Percentiles rank a stretch among this genome's conserved stretches.
Conservation (phyloP, 2,888 invertebrate genomes). For the Diploptera punctata region DNA sequence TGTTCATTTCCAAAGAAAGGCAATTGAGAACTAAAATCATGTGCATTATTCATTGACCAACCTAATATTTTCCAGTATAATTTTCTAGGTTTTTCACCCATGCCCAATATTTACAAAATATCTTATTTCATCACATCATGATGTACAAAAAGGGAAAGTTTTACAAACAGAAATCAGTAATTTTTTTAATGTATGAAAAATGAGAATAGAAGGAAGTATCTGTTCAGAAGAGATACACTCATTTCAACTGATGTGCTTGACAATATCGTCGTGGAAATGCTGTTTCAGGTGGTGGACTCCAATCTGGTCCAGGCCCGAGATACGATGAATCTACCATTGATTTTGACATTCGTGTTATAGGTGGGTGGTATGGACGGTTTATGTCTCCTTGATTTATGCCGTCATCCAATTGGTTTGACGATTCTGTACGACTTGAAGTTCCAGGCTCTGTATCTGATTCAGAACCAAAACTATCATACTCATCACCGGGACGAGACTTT, state of each 20-base stretch:
- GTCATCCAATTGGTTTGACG: slow-evolving; percentile 45
- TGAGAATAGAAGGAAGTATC: too few relatives aligned
- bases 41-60: too few relatives aligned
- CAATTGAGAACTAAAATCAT: too few relatives aligned
- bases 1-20: too few relatives aligned
- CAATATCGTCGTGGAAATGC: slow-evolving; percentile 40
- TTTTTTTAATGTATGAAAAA: too few relatives aligned
- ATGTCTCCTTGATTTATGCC: slow-evolving; percentile 33
- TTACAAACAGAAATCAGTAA: too few relatives aligned
- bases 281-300: slow-evolving; percentile 43
- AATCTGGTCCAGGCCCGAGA: slow-evolving; percentile 40
- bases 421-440: slow-evolving; percentile 45
- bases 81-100: too few relatives aligned
- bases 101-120: too few relatives aligned
- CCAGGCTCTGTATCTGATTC: slow-evolving; percentile 46
- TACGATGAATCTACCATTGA: slow-evolving; percentile 26
- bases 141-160: too few relatives aligned
- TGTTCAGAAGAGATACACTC: too few relatives aligned
- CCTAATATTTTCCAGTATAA: too few relatives aligned
- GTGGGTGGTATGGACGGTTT: slow-evolving; percentile 32
- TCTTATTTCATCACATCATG: too few relatives aligned
- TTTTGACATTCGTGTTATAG: slow-evolving; percentile 29
- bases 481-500: slow-evolving; percentile 38
- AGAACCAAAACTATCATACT: slow-evolving; percentile 44
- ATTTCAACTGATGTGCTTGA: slow-evolving; percentile 39